phyloP scores from a whole-genome alignment of 2,797 vertebrate species.

The Cryptoblepharus egeriae region DNA sequence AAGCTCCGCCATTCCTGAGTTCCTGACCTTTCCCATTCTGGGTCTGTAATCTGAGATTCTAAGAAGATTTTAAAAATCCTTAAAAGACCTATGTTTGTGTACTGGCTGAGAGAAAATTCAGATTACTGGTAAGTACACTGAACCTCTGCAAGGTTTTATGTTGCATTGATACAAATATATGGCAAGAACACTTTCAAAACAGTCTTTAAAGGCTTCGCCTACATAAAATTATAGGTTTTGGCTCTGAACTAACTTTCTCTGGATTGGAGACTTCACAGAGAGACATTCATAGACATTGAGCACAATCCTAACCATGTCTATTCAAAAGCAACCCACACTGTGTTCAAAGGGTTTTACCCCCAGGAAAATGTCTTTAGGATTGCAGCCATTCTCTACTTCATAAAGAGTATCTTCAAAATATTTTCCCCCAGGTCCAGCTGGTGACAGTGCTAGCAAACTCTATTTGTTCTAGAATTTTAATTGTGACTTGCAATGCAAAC shows the following conservation, averaged over 20 bases:
- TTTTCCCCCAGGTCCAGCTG: neutral
- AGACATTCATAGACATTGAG: too few species aligned
- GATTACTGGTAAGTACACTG: neutral
- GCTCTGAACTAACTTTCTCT: neutral
- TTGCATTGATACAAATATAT: neutral
- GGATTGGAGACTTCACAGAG: neutral
- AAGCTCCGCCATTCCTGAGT: conserved; percentile 4
- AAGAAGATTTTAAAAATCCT: neutral
- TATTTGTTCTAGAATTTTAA: neutral
- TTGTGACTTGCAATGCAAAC: neutral
- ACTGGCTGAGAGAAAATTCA: neutral
- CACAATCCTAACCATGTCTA: too few species aligned
- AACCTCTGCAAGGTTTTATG: neutral
- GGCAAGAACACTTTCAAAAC: too few species aligned
- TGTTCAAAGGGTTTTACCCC: too few species aligned
- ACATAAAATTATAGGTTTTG: neutral
- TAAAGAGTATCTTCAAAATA: neutral
- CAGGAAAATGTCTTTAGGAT: too few species aligned
- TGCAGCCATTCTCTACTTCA: too few species aligned
- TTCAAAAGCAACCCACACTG: too few species aligned
- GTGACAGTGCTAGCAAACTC: neutral
- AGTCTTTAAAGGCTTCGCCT: neutral
- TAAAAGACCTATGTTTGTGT: neutral
- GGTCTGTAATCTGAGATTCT: neutral
- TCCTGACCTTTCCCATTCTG: neutral